These are phyloP conservation scores for Oxycera nigricornis DNA, from an alignment of 2,888 invertebrate species.

Conservation along the genomic window DNA sequence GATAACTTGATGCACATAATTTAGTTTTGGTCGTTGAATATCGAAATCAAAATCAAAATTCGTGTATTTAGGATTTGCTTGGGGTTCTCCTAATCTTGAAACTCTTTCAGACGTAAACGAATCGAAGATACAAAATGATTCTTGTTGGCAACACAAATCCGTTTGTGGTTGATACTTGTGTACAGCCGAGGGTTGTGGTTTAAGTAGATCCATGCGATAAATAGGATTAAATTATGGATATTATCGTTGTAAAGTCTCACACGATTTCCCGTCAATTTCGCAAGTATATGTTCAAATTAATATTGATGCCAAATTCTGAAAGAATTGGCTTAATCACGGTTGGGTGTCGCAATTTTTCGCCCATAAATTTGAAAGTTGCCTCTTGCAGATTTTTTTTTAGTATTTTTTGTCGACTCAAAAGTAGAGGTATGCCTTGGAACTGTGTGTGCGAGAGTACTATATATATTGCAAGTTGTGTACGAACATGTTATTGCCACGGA, in stretches of 20 bases:
- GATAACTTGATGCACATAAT: constrained; percentile 22
- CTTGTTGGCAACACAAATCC: too few species aligned
- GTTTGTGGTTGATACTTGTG: too few species aligned
- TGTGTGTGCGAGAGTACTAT: background rate
- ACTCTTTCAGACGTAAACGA: background rate
- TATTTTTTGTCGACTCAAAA: background rate
- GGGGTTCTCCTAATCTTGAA: background rate
- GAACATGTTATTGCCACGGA: background rate
- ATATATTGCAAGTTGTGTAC: background rate
- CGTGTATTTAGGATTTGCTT: background rate
- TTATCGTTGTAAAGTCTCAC: too few species aligned
- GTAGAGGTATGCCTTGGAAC: background rate
- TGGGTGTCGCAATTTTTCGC: too few species aligned
- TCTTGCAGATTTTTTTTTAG: background rate
- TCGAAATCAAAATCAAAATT: background rate
- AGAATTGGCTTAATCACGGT: too few species aligned
- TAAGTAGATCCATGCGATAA: too few species aligned
- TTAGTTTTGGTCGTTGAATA: background rate
- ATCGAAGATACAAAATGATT: too few species aligned
- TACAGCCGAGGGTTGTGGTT: too few species aligned
- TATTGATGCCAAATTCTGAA: too few species aligned
- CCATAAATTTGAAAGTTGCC: background rate
- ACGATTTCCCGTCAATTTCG: too few species aligned
- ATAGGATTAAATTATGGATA: too few species aligned
- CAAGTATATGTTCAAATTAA: too few species aligned